phyloP scores from a whole-genome alignment of 37 sponge, comb jelly and placozoan genomes.

The Amphimedon queenslandica region DNA sequence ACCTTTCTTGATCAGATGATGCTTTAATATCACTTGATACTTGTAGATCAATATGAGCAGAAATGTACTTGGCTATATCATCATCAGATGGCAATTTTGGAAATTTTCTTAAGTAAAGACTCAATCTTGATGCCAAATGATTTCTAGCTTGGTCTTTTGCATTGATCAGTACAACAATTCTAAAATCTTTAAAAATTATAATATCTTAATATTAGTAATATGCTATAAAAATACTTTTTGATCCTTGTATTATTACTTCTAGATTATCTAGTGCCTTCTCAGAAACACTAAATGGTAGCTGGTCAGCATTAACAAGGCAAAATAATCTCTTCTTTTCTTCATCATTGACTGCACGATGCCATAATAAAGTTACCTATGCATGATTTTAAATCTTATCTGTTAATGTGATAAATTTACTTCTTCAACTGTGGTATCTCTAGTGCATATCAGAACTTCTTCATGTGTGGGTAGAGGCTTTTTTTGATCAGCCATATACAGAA shows the following conservation, averaged over 20 bases:
- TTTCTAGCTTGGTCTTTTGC: not conserved
- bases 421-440: not conserved
- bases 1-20: no score
- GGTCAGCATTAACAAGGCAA: conserved; percentile 3
- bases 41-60: not conserved
- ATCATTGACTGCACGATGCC: conserved; percentile 9
- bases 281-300: conserved; percentile 4
- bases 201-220: not conserved
- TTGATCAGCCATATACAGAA: not conserved
- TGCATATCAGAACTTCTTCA: conserved; percentile 5
- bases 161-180: not conserved
- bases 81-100: not conserved
- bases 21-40: no score
- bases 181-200: not conserved
- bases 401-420: not conserved
- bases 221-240: not conserved
- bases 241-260: conserved; percentile 4
- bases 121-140: not conserved
- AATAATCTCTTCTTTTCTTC: conserved; percentile 2
- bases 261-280: not conserved
- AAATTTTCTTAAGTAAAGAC: not conserved
- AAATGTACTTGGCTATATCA: not conserved
- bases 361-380: conserved; percentile 1
- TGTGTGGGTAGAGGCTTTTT: not conserved
- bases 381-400: not conserved